phyloP scores from a whole-genome alignment of 2,113 vertebrate species.

The Oreocharis arfaki region DNA sequence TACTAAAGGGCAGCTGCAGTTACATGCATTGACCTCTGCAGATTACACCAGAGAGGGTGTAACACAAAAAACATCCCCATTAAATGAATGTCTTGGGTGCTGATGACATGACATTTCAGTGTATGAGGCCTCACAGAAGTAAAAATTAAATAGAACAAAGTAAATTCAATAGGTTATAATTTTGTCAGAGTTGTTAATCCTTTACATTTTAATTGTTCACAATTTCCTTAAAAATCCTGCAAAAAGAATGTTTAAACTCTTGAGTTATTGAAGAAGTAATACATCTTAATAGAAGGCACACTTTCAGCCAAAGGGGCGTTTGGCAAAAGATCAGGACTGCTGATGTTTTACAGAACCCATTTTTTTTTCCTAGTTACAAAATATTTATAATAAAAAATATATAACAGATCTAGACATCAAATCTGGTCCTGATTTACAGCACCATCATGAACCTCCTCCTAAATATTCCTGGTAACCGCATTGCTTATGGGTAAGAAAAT shows the following conservation, averaged over 20 bases:
- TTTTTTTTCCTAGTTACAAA: neutral
- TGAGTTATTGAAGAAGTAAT: neutral
- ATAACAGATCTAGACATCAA: neutral
- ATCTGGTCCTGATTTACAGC: neutral
- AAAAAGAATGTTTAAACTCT: neutral
- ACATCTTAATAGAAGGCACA: neutral
- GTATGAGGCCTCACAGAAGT: neutral
- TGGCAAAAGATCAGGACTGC: neutral
- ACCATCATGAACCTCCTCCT: neutral
- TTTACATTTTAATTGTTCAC: neutral
- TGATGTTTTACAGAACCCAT: neutral
- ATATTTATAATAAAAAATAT: neutral
- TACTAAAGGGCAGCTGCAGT: neutral
- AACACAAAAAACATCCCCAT: rapidly evolving
- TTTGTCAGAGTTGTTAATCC: neutral
- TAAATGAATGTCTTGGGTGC: neutral
- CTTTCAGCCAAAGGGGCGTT: neutral
- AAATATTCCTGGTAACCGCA: neutral
- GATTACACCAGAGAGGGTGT: neutral
- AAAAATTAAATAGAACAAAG: neutral
- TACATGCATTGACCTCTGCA: neutral
- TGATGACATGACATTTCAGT: neutral
- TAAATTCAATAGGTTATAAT: neutral
- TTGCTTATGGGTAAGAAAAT: neutral
- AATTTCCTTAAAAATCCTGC: neutral